These are phyloP conservation scores for Oscheius onirici DNA, from an alignment of 2,888 invertebrate species.

Conservation along the genomic window DNA sequence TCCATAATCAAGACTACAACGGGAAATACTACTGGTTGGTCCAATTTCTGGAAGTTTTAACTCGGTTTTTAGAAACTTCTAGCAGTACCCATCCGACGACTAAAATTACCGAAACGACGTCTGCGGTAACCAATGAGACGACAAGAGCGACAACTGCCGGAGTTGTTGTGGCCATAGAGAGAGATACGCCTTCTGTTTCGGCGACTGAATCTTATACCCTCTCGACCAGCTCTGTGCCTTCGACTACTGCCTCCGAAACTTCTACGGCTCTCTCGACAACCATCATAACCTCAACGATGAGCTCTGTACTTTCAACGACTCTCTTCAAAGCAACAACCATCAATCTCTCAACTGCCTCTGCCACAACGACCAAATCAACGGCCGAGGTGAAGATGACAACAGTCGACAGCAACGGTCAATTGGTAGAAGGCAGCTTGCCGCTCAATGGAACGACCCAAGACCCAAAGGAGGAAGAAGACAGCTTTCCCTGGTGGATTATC, in stretches of 20 bases:
- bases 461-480: background rate
- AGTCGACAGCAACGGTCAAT: background rate
- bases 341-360: background rate
- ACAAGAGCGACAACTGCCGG: background rate
- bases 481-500: constrained; percentile 7
- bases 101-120: background rate
- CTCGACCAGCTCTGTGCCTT: no score
- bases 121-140: background rate
- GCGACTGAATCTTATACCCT: background rate
- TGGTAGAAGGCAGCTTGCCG: background rate
- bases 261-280: no score
- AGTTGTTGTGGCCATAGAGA: background rate
- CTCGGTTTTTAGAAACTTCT: no score
- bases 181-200: background rate
- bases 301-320: background rate
- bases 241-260: no score
- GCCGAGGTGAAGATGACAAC: background rate
- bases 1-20: background rate
- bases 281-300: background rate
- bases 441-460: no score
- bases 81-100: no score
- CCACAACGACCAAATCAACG: background rate
- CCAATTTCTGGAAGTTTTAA: no score
- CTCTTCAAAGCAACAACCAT: background rate
- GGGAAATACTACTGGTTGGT: background rate